Evolutionary conservation across 53 echinoderm and acorn worm genomes (phyloP).

Genomic region (Echinometra lucunter): DNA sequence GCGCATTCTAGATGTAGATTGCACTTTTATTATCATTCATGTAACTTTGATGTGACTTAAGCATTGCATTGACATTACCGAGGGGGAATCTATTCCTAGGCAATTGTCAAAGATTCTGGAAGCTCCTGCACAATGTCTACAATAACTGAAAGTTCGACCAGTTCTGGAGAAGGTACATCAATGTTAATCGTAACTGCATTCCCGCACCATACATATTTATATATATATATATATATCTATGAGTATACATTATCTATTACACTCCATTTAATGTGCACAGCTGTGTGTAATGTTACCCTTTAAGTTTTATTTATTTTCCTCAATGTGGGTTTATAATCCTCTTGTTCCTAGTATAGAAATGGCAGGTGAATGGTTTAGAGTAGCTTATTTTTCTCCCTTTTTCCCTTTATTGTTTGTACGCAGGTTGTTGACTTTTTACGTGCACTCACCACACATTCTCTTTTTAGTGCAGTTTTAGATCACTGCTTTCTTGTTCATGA

Average conservation of each 20-base stretch:
- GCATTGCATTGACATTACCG: conserved; percentile 17
- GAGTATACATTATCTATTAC: not conserved
- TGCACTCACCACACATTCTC: not conserved
- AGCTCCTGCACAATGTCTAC: conserved; percentile 63
- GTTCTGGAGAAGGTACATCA: conserved; percentile 65
- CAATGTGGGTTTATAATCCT: not conserved
- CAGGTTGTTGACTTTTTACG: not conserved
- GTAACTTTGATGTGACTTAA: not conserved
- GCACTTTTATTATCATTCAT: not conserved
- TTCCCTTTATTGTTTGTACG: not conserved
- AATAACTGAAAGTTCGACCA: conserved; percentile 64
- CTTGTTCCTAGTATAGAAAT: conserved; percentile 21
- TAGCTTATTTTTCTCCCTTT: not conserved
- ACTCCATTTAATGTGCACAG: not conserved
- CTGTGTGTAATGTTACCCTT: not conserved
- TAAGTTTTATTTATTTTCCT: not conserved
- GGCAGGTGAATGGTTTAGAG: conserved; percentile 22
- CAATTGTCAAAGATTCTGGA: conserved; percentile 69
- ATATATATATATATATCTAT: not conserved
- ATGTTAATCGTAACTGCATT: conserved; percentile 15
- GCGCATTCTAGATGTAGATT: not conserved
- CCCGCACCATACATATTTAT: conserved; percentile 22
- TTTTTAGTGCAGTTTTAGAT: conserved; percentile 37
- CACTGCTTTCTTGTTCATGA: conserved; percentile 11
- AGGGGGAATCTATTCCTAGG: conserved; percentile 62